A percentile compares a stretch with the other conserved stretches of the same genome.
These are phyloP conservation scores for Caenorhabditis sp. DNA, from an alignment of 2,888 invertebrate species.

Conservation along the genomic window DNA sequence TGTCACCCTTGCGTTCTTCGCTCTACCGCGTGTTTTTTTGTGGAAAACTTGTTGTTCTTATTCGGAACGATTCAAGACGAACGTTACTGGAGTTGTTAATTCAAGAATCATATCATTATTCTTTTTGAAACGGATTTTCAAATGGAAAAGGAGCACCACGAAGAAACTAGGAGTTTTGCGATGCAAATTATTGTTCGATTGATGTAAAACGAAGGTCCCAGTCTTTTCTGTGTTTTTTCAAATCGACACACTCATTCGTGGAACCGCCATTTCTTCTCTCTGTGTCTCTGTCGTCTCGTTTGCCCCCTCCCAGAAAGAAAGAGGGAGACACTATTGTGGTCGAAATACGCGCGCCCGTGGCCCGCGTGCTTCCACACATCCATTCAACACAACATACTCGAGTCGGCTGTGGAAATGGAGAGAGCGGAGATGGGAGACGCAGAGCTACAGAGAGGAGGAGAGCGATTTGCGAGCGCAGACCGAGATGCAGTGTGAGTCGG, in stretches of 20 bases:
- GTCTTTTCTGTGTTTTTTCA: neutral
- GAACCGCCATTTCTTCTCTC: neutral
- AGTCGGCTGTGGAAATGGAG: conserved; percentile 16
- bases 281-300: neutral
- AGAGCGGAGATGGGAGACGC: neutral
- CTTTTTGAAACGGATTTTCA: too few species aligned
- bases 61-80: neutral
- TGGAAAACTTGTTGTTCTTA: neutral
- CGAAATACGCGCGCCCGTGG: conserved; percentile 38
- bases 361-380: conserved; percentile 52
- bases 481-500: conserved; percentile 1
- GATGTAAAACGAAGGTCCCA: neutral
- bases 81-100: neutral
- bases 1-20: neutral
- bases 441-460: conserved; percentile 2
- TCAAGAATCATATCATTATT: too few species aligned
- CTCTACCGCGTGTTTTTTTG: neutral
- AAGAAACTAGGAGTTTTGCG: too few species aligned
- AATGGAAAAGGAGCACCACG: too few species aligned
- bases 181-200: too few species aligned
- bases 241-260: neutral
- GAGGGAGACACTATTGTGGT: conserved; percentile 36
- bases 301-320: conserved; percentile 2
- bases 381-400: conserved; percentile 46
- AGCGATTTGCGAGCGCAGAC: neutral